Evolutionary conservation across 2,888 invertebrate species (phyloP).

Genomic region (Eurytoma adleriae): DNA sequence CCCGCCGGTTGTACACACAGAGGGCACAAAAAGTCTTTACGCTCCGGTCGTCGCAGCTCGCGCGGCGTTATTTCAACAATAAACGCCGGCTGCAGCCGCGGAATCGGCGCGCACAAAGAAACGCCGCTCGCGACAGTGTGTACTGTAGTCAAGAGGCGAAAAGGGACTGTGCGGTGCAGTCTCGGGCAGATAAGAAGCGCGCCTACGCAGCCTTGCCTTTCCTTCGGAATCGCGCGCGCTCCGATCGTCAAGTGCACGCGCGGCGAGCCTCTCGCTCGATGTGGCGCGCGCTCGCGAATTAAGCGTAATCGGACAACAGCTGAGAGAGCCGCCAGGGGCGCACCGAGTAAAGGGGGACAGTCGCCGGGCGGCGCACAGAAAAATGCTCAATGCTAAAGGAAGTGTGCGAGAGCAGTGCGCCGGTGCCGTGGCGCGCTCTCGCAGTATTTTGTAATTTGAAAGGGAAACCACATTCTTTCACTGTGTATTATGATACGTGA

Average conservation of each 20-base stretch:
- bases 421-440: conserved; percentile 48
- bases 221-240: conserved; percentile 46
- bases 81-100: background rate
- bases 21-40: no score
- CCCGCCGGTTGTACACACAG: no score
- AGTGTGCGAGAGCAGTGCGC: conserved; percentile 56
- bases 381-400: conserved; percentile 63
- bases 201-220: conserved; percentile 46
- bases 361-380: conserved; percentile 32
- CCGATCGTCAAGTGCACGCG: conserved; percentile 51
- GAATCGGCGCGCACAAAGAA: conserved; percentile 25
- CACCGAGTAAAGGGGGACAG: background rate
- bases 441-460: conserved; percentile 75
- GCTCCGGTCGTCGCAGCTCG: background rate
- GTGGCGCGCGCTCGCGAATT: conserved; percentile 31
- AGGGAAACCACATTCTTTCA: conserved; percentile 75
- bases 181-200: background rate
- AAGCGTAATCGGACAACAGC: conserved; percentile 52
- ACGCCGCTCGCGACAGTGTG: background rate
- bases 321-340: conserved; percentile 23
- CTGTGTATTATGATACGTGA: conserved; percentile 75
- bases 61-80: background rate
- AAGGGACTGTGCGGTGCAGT: conserved; percentile 5
- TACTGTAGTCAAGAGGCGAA: background rate
- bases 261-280: background rate